A percentile compares a stretch with the other conserved stretches of the same genome.
Conservation (phyloP, 2,113 vertebrate genomes). For the Jacana jacana region DNA sequence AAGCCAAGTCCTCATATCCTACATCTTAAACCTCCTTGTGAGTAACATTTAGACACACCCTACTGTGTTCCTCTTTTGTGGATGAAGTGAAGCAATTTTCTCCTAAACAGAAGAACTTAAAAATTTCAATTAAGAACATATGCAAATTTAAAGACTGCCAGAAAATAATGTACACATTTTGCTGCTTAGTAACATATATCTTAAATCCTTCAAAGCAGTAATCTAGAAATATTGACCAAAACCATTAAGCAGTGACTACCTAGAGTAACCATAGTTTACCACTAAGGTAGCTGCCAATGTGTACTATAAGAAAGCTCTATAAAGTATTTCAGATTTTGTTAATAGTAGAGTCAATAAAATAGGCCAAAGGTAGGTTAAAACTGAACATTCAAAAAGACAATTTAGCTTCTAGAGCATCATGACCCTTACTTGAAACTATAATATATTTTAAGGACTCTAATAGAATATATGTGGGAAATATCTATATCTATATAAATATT, state of each 20-base stretch:
- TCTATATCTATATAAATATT: too few relatives aligned
- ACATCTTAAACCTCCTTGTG: neutral
- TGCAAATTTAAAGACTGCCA: neutral
- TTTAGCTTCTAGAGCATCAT: neutral
- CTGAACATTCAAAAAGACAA: neutral
- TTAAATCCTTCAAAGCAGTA: neutral
- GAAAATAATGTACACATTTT: neutral
- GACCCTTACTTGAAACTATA: neutral
- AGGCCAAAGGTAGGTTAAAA: neutral
- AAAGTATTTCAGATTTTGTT: neutral
- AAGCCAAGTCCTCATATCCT: neutral
- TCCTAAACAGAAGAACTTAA: neutral
- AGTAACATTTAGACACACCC: neutral
- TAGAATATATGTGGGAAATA: too few relatives aligned
- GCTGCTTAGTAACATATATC: neutral
- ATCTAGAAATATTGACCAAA: neutral
- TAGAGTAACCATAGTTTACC: neutral
- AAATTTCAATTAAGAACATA: neutral
- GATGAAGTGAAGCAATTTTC: neutral
- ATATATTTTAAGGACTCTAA: too few relatives aligned
- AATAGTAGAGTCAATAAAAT: neutral
- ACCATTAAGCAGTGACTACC: neutral
- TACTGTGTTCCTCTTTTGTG: neutral
- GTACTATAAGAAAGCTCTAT: neutral
- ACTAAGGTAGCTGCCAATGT: neutral